These are phyloP conservation scores for Eumaeus atala DNA, from an alignment of 1,140 invertebrate genomes.

Conservation along the genomic window DNA sequence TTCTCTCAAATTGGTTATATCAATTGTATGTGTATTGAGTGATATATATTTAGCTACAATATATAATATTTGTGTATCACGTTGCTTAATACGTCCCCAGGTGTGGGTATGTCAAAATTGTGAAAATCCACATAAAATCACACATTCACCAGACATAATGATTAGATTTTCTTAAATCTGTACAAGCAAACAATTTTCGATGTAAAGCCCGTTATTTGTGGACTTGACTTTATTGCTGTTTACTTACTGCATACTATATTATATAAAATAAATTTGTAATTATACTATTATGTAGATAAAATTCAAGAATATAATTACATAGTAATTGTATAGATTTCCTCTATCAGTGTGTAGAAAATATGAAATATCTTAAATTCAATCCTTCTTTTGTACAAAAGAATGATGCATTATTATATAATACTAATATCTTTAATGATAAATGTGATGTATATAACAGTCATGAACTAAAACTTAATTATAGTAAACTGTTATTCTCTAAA, in stretches of 20 bases:
- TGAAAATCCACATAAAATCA: conserved; percentile 9
- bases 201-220: conserved; percentile 25
- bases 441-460: conserved; percentile 7
- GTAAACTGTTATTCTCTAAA: background rate
- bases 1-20: background rate
- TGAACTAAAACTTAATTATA: background rate
- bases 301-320: conserved; percentile 42
- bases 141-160: conserved; percentile 5
- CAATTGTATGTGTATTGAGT: background rate
- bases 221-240: background rate
- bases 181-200: conserved; percentile 41
- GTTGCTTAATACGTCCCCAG: background rate
- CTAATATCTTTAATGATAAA: background rate
- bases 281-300: conserved; percentile 58
- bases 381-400: conserved; percentile 2
- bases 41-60: background rate
- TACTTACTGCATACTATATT: conserved; percentile 8
- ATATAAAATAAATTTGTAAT: conserved; percentile 50
- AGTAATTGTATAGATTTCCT: conserved; percentile 4
- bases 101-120: conserved; percentile 16
- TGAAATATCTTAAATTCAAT: background rate
- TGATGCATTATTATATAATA: background rate
- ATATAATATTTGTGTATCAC: background rate
- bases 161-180: conserved; percentile 18
- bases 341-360: background rate